Evolutionary conservation across 2,888 invertebrate genomes (phyloP).

Genomic region (Cepaea hortensis): DNA sequence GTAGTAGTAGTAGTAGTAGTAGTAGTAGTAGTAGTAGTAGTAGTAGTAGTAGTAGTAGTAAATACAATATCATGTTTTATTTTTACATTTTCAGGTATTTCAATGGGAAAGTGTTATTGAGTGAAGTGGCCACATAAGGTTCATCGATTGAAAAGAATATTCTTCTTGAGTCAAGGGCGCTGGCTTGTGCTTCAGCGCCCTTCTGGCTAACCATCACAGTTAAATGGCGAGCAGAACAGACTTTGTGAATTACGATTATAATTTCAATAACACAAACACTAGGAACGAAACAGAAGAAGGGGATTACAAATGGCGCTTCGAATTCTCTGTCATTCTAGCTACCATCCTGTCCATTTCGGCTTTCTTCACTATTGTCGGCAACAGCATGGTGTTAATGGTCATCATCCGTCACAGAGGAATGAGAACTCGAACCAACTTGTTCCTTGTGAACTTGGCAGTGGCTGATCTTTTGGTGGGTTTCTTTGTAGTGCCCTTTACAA

Average conservation of each 20-base stretch:
- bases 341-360: constrained; percentile 71
- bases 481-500: constrained; percentile 76
- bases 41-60: not conserved
- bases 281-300: not conserved
- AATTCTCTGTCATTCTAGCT: constrained; percentile 52
- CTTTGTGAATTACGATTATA: not conserved
- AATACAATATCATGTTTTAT: not conserved
- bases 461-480: constrained; percentile 76
- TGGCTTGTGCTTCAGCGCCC: not conserved
- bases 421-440: constrained; percentile 77
- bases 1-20: not conserved
- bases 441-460: constrained; percentile 76
- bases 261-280: not conserved
- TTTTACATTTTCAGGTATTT: not conserved
- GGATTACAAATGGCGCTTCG: constrained; percentile 48
- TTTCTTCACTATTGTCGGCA: constrained; percentile 74
- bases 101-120: not conserved
- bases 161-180: not conserved
- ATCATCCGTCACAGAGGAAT: constrained; percentile 76
- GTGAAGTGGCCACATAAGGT: not conserved
- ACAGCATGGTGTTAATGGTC: constrained; percentile 76
- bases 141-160: not conserved
- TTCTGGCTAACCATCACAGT: not conserved
- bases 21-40: not conserved
- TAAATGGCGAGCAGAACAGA: constrained; percentile 14